These are phyloP conservation scores for Pterois miles DNA, from an alignment of 2,797 vertebrate genomes.

Conservation along the genomic window DNA sequence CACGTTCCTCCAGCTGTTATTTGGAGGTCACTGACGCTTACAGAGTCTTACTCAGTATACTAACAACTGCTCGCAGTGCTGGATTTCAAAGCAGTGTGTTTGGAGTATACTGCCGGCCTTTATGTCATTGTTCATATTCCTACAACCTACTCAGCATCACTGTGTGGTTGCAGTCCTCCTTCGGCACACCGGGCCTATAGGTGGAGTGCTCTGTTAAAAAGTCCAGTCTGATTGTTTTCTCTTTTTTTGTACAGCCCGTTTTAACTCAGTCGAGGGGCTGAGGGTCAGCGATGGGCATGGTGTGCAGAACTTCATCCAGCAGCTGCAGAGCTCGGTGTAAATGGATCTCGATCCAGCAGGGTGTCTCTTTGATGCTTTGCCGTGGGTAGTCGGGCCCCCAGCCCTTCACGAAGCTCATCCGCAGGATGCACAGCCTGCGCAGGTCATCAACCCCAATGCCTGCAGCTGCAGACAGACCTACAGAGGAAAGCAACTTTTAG, in stretches of 20 bases:
- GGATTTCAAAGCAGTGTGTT: slow-evolving; percentile 11
- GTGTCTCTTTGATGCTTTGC: slow-evolving; percentile 97
- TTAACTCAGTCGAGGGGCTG: slow-evolving; percentile 91
- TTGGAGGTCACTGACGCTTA: slow-evolving; percentile 22
- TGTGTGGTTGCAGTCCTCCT: slow-evolving; percentile 49
- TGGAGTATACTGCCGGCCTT: slow-evolving; percentile 47
- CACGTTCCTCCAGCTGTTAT: slow-evolving; percentile 51
- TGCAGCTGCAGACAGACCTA: slow-evolving; percentile 94
- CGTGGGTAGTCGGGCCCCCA: slow-evolving; percentile 97
- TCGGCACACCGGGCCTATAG: slow-evolving; percentile 26
- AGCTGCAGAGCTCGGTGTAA: slow-evolving; percentile 95
- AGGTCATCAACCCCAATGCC: slow-evolving; percentile 97
- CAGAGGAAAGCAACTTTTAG: slow-evolving; percentile 11
- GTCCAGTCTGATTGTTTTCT: slow-evolving; percentile 27
- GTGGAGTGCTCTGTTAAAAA: slow-evolving; percentile 53
- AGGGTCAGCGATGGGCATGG: slow-evolving; percentile 97
- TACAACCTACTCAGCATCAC: slow-evolving; percentile 44
- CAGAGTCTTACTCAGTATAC: slow-evolving; percentile 14
- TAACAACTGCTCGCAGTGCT: slow-evolving; percentile 4
- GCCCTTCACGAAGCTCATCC: slow-evolving; percentile 98
- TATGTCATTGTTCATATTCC: slow-evolving; percentile 31
- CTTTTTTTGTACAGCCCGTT: slow-evolving; percentile 39
- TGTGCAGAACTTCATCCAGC: slow-evolving; percentile 97
- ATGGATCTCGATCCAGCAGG: slow-evolving; percentile 98
- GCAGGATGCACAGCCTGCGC: slow-evolving; percentile 94